These are phyloP conservation scores for Drosophila nigritarsus DNA, from an alignment of 2,888 invertebrate species.

Conservation along the genomic window DNA sequence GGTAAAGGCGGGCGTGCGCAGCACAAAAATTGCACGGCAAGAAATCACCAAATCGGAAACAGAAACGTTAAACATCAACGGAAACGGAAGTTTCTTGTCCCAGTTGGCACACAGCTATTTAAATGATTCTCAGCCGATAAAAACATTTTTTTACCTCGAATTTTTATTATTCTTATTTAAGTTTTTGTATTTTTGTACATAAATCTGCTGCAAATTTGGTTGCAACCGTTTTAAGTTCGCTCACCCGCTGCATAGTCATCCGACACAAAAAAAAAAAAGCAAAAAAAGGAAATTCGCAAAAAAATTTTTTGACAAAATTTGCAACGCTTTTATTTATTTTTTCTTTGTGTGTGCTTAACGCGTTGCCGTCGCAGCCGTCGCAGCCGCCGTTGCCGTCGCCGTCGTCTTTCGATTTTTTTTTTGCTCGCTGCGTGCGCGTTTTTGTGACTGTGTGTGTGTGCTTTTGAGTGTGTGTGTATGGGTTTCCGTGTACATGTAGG, in stretches of 20 bases:
- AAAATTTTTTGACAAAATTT: constrained; percentile 23
- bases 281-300: neutral
- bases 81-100: constrained; percentile 55
- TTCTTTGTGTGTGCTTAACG: constrained; percentile 38
- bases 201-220: constrained; percentile 1
- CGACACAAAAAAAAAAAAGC: constrained; percentile 9
- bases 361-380: constrained; percentile 40
- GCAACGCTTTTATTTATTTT: constrained; percentile 15
- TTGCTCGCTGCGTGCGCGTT: constrained; percentile 29
- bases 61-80: constrained; percentile 35
- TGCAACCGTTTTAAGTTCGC: constrained; percentile 1
- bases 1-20: constrained; percentile 71
- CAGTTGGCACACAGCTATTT: constrained; percentile 36
- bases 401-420: constrained; percentile 44
- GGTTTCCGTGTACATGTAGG: constrained; percentile 23
- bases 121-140: constrained; percentile 46
- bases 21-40: constrained; percentile 57
- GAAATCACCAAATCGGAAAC: constrained; percentile 52
- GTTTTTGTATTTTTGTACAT: neutral
- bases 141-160: constrained; percentile 7
- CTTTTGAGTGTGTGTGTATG: constrained; percentile 16
- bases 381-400: constrained; percentile 40
- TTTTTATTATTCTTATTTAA: neutral
- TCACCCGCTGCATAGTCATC: constrained; percentile 5
- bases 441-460: constrained; percentile 11